phyloP scores from a whole-genome alignment of 2,888 invertebrate genomes.

The Eulithis prunata region DNA sequence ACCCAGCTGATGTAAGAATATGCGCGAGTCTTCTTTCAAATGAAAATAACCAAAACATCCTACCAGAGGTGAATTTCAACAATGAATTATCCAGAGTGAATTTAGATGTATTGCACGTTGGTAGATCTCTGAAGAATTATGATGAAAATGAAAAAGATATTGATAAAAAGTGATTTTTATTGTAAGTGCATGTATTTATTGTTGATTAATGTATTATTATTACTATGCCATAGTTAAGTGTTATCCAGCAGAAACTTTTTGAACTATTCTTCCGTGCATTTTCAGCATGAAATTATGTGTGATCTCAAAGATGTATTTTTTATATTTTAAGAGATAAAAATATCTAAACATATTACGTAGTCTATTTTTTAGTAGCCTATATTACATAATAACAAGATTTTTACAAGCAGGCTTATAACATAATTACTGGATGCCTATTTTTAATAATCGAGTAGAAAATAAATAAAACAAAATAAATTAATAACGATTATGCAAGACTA shows the following conservation, averaged over 20 bases:
- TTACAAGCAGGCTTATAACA: too few species aligned
- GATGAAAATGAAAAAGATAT: conserved; percentile 52
- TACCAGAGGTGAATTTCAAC: conserved; percentile 49
- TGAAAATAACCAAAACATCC: conserved; percentile 7
- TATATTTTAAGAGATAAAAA: conserved; percentile 8
- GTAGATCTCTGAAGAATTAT: conserved; percentile 68
- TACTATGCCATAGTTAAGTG: conserved; percentile 6
- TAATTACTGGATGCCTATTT: not conserved
- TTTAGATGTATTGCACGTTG: conserved; percentile 56
- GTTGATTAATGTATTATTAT: conserved; percentile 21
- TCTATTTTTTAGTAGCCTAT: not conserved
- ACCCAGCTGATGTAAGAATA: conserved; percentile 62
- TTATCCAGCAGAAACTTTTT: not conserved
- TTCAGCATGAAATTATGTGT: conserved; percentile 11
- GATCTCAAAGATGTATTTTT: conserved; percentile 34
- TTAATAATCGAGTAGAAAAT: not conserved
- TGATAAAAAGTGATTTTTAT: conserved; percentile 19
- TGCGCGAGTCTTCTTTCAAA: conserved; percentile 52
- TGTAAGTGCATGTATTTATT: conserved; percentile 45
- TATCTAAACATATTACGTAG: conserved; percentile 11
- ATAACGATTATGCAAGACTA: conserved; percentile 15
- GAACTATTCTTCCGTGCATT: not conserved
- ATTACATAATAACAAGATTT: too few species aligned
- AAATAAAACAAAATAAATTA: conserved; percentile 14
- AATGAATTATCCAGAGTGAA: conserved; percentile 57